Conservation (phyloP, 2,113 vertebrate species). For the Caracal caracal region DNA sequence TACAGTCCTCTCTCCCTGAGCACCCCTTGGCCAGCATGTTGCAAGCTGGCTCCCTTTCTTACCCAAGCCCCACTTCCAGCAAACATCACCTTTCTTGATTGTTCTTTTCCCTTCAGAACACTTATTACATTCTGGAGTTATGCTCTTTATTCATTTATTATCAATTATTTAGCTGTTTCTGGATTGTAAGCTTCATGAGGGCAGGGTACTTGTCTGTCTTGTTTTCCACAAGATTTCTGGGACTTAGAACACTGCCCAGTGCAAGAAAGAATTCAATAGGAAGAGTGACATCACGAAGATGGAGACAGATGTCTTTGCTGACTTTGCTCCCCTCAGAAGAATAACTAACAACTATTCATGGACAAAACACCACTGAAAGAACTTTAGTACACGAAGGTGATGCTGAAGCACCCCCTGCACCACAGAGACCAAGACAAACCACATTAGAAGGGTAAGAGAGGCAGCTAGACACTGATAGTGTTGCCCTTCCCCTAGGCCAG, state of each 20-base stretch:
- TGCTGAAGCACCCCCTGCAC: neutral
- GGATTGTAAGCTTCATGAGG: neutral
- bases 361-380: neutral
- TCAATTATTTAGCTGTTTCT: neutral
- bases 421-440: neutral
- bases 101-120: neutral
- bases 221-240: neutral
- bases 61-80: neutral
- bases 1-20: neutral
- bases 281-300: neutral
- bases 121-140: neutral
- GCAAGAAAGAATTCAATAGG: neutral
- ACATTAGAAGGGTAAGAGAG: neutral
- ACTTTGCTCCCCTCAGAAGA: neutral
- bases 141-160: neutral
- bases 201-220: neutral
- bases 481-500: neutral
- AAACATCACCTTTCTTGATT: neutral
- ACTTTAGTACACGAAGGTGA: neutral
- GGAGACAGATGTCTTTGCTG: neutral
- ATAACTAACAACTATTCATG: neutral
- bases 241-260: neutral
- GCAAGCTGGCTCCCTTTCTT: neutral
- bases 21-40: neutral
- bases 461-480: neutral